These are phyloP conservation scores for Aporrectodea caliginosa DNA, from an alignment of 1,140 invertebrate species.

Conservation along the genomic window DNA sequence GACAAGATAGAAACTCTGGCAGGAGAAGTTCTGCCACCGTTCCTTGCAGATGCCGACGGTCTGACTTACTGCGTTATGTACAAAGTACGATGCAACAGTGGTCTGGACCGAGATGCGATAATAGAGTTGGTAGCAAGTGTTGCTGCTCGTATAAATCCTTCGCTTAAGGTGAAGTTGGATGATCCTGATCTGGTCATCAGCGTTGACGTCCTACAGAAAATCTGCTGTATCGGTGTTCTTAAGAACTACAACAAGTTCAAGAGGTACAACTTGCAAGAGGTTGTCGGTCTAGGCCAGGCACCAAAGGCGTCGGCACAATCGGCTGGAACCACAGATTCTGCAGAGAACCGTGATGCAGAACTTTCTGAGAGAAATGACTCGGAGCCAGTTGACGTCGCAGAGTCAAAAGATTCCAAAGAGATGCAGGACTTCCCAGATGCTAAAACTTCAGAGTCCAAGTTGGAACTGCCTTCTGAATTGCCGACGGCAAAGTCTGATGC, in stretches of 20 bases:
- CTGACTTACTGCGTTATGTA: constrained; percentile 73
- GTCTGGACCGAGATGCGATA: constrained; percentile 63
- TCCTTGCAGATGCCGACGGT: constrained; percentile 64
- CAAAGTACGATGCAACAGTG: constrained; percentile 73
- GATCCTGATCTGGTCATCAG: constrained; percentile 47
- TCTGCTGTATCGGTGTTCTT: constrained; percentile 52
- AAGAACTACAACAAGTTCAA: constrained; percentile 47
- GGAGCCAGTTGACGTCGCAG: too few species aligned
- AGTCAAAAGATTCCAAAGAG: too few species aligned
- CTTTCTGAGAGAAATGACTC: too few species aligned
- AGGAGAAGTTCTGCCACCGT: constrained; percentile 66
- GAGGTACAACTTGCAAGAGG: constrained; percentile 54
- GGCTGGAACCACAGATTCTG: too few species aligned
- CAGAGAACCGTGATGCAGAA: too few species aligned
- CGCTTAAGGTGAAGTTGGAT: constrained; percentile 40
- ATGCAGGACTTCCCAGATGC: too few species aligned
- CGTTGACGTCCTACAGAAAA: constrained; percentile 48
- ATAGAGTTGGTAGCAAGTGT: constrained; percentile 39
- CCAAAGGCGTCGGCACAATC: too few species aligned
- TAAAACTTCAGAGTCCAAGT: too few species aligned
- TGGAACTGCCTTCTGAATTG: too few species aligned
- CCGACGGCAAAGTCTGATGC: too few species aligned
- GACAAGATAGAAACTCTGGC: constrained; percentile 68
- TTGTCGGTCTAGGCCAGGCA: too few species aligned
- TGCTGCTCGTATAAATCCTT: constrained; percentile 40